phyloP scores from a whole-genome alignment of 2,113 vertebrate species.

The Spermophilus dauricus region DNA sequence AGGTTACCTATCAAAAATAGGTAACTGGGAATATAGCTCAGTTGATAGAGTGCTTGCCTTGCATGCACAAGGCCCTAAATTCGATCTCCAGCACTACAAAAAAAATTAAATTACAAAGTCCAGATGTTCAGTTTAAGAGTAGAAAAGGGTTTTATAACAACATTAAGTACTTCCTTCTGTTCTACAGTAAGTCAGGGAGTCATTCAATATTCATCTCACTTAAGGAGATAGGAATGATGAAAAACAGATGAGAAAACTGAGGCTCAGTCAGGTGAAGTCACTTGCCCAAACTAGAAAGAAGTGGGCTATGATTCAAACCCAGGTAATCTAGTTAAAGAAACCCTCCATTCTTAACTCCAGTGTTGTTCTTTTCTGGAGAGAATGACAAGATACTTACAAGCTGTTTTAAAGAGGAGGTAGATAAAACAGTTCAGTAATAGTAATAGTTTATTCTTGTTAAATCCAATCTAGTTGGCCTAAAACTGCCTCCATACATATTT shows the following conservation, averaged over 20 bases:
- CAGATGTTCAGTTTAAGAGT: neutral
- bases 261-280: neutral
- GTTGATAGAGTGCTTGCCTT: no score
- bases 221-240: neutral
- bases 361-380: neutral
- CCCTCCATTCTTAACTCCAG: neutral
- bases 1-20: neutral
- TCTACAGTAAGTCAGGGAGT: neutral
- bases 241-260: neutral
- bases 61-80: no score
- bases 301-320: neutral
- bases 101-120: neutral
- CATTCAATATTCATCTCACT: neutral
- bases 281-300: neutral
- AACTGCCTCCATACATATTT: neutral
- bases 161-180: neutral
- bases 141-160: neutral
- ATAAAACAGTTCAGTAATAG: neutral
- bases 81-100: no score
- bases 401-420: neutral
- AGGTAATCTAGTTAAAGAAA: neutral
- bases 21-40: no score
- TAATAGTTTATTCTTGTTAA: neutral
- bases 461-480: neutral
- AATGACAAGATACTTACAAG: neutral